These are phyloP conservation scores for Helicorthomorpha holstii DNA, from an alignment of 1,140 invertebrate genomes.

Conservation along the genomic window DNA sequence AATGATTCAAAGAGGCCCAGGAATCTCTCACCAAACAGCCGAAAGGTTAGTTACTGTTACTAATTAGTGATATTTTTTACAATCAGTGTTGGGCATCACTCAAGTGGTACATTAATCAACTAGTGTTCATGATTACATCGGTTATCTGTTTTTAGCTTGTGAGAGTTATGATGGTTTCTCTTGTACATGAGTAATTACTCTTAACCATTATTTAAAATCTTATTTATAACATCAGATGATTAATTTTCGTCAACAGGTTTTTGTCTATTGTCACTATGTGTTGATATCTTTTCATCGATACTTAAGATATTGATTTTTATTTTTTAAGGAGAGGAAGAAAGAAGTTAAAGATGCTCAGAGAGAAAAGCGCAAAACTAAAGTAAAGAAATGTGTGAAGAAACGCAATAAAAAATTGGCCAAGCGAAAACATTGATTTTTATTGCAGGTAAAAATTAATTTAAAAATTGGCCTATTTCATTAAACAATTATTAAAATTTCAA, in stretches of 20 bases:
- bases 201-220: too few relatives aligned
- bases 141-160: too few relatives aligned
- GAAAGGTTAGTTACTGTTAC: slow-evolving; percentile 39
- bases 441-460: too few relatives aligned
- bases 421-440: too few relatives aligned
- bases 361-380: slow-evolving; percentile 78
- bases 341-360: slow-evolving; percentile 69
- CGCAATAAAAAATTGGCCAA: slow-evolving; percentile 45
- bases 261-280: too few relatives aligned
- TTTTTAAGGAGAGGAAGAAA: slow-evolving; percentile 52
- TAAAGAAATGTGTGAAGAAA: slow-evolving; percentile 94
- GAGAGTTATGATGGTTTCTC: too few relatives aligned
- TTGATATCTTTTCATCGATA: too few relatives aligned
- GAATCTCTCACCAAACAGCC: slow-evolving; percentile 70
- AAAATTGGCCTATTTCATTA: too few relatives aligned
- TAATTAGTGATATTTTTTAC: neutral
- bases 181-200: too few relatives aligned
- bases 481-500: too few relatives aligned
- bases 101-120: slow-evolving; percentile 3
- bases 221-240: too few relatives aligned
- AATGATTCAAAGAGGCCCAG: slow-evolving; percentile 48
- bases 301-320: slow-evolving; percentile 5
- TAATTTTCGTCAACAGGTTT: too few relatives aligned
- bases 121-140: neutral
- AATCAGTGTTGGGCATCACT: neutral